These are phyloP conservation scores for Erannis defoliaria DNA, from an alignment of 2,888 invertebrate genomes.

Conservation along the genomic window DNA sequence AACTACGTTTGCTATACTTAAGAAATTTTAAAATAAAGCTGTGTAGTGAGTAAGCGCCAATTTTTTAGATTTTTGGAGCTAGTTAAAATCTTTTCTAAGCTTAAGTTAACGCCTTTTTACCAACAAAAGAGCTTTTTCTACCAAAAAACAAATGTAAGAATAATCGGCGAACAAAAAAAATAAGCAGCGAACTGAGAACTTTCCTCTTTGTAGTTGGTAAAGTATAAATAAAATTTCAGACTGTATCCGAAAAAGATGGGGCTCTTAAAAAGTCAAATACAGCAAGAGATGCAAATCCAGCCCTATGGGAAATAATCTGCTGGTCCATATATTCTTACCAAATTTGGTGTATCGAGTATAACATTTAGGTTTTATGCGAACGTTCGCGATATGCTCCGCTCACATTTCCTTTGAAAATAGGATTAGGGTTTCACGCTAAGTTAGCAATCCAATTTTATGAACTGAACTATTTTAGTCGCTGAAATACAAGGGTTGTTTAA, in stretches of 20 bases:
- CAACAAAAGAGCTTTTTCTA: no score
- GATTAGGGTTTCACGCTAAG: slow-evolving; percentile 20
- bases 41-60: no score
- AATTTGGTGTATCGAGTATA: slow-evolving; percentile 40
- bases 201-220: no score
- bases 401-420: slow-evolving; percentile 23
- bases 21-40: no score
- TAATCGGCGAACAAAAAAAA: no score
- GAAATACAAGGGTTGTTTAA: slow-evolving; percentile 8
- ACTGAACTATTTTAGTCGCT: slow-evolving; percentile 2
- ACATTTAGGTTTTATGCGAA: slow-evolving; percentile 38
- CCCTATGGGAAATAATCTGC: slow-evolving; percentile 47
- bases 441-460: slow-evolving; percentile 24
- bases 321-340: slow-evolving; percentile 45
- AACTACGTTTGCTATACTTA: no score
- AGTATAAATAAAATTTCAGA: no score
- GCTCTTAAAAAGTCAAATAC: slow-evolving; percentile 23
- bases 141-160: no score
- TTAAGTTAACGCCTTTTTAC: no score
- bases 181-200: no score
- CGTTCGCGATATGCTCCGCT: slow-evolving; percentile 21
- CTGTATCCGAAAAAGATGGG: slow-evolving; percentile 23
- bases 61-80: no score
- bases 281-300: slow-evolving; percentile 31
- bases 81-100: no score